phyloP scores from a whole-genome alignment of 2,888 invertebrate species.

The Ryuthela nishihirai region DNA sequence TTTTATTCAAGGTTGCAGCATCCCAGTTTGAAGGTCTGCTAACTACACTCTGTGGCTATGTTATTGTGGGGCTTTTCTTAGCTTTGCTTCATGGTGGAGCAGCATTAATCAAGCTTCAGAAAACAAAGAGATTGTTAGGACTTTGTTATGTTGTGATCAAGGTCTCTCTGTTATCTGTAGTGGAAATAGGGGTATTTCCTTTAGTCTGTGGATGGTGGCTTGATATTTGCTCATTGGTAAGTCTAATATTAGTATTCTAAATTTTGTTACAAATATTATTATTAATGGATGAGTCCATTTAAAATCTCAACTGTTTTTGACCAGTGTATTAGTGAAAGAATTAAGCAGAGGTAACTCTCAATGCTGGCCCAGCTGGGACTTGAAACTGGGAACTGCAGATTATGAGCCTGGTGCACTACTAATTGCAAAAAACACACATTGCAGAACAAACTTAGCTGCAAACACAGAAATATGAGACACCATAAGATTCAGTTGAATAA shows the following conservation, averaged over 20 bases:
- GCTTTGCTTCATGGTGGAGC: constrained; percentile 81
- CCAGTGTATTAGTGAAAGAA: neutral
- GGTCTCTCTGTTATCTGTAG: constrained; percentile 85
- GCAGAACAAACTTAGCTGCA: no score
- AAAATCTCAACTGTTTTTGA: no score
- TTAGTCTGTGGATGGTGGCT: constrained; percentile 99
- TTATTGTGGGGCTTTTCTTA: constrained; percentile 76
- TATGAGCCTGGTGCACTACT: no score
- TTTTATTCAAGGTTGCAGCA: constrained; percentile 58
- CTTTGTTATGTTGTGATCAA: constrained; percentile 85
- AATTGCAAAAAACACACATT: no score
- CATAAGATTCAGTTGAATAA: no score
- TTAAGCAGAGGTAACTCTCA: no score
- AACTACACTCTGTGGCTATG: constrained; percentile 89
- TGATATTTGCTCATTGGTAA: constrained; percentile 85
- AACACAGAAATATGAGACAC: no score
- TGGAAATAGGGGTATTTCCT: constrained; percentile 96
- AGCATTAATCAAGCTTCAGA: constrained; percentile 71
- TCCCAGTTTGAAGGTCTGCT: constrained; percentile 89
- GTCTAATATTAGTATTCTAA: no score
- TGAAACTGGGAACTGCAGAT: no score
- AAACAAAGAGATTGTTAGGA: constrained; percentile 79
- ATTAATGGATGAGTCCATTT: no score
- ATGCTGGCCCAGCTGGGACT: no score
- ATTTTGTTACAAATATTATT: no score